Evolutionary conservation across 2,113 vertebrate species (phyloP), one percentile per base, ranked within the genome.

Genomic region (Silurus meridionalis): DNA sequence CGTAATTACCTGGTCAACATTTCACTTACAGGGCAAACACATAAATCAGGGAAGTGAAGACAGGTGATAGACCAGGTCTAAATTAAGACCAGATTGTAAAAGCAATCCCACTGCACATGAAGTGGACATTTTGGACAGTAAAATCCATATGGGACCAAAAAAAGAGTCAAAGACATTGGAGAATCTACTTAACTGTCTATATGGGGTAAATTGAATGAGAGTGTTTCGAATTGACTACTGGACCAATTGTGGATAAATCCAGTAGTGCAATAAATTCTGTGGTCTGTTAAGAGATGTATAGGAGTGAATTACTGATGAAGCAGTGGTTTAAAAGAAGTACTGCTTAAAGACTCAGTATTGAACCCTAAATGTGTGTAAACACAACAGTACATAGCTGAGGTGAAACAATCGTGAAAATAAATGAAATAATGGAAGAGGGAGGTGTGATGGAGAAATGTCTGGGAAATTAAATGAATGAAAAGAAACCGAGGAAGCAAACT

Each of bases 31-130:
- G 78, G 23, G 64, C 81, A 78, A 53, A 81, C 53, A 14, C 77
- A 90, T 90, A 84, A 90, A 90, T 90, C 83, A 53, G 74, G 46
- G 81, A 63, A 83, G 8, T 82, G 84, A 78, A 80, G 92, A 91
- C 91, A 88, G 91, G 88, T 89, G 87, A 72, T 60, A 87, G 86
- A 85, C 85, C 89, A 84, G 86, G 87, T 90, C 83, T 89, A 91
- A 92, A 91, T 90, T 91, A 89, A 88, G 77, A 88, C 60, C 50
- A 79, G 25, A 88, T 14, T 77, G 87, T 64, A 80, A 82, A 86
- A 84, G 74, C 58, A 25, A 66, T 71, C 63, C 66, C 69, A 88
- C 60, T 77, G 80, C 61, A 83, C 84, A 83, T 75, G 57, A 86
- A 52, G 74, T 66, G 83, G 81, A 87, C 82, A 53, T 80, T 67